These are phyloP conservation scores for Trachemys scripta DNA, from an alignment of 2,113 vertebrate species.

Conservation along the genomic window DNA sequence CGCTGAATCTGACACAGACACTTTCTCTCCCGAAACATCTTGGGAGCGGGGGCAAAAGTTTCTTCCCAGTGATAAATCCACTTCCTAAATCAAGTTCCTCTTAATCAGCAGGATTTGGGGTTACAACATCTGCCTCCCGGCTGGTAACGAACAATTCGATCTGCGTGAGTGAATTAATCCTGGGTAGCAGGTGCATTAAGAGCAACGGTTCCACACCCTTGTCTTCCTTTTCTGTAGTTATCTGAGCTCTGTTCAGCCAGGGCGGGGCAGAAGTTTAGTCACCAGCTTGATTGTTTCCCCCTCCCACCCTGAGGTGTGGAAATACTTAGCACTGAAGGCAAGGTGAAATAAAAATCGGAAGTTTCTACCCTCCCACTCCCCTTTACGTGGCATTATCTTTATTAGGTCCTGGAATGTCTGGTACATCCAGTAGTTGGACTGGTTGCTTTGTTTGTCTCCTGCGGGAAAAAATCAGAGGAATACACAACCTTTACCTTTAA, in stretches of 20 bases:
- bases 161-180: background rate
- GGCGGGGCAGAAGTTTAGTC: background rate
- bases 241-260: background rate
- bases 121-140: background rate
- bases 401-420: background rate
- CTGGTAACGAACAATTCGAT: background rate
- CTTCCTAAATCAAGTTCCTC: background rate
- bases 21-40: constrained; percentile 35
- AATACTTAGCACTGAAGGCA: background rate
- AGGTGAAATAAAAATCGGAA: too few relatives aligned
- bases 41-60: background rate
- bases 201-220: background rate
- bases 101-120: background rate
- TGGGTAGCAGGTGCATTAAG: background rate
- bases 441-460: background rate
- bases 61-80: background rate
- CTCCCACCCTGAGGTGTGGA: background rate
- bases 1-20: background rate
- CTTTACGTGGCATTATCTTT: background rate
- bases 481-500: too few relatives aligned
- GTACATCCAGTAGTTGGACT: background rate
- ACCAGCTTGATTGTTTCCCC: too few relatives aligned
- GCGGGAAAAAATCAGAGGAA: background rate
- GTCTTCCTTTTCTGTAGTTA: background rate
- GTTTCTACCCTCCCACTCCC: background rate